Base-by-base conservation (phyloP, 92 coral and sea anemone species). In the Paragorgia papillata region DNA sequence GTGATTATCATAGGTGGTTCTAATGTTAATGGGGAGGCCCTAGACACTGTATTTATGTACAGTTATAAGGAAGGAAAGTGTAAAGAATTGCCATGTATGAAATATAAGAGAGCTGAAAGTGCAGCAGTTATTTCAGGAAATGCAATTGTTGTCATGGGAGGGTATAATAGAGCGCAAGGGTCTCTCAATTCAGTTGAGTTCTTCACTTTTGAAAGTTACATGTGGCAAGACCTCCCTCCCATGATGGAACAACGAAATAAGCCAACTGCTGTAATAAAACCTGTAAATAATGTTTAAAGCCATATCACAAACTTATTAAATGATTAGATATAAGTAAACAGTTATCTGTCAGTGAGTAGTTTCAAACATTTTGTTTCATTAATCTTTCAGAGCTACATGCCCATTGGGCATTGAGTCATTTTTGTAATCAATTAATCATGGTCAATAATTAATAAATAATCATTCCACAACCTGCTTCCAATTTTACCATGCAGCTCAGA, bases 21-120 rank as follows among this genome's bases (percentile, higher is more conserved):
- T 9, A 30, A 50, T 26, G 9, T 4, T 22, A 18, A 24, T 19
- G 24, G 15, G 22, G 34, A 48, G 10, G 27, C 9, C 13, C 32
- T 69, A 20, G 48, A 69, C 6, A 1, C 76, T 44, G 76, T 50
- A 19, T 24, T 46, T 15, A 69, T 37, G 76, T 69, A 69, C 71
- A 89, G 84, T 69, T 89, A 86, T 15, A 79, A 79, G n/a, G 79
- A 83, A 59, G 91, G 92, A 30, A 79, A 86, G 78, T 88, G 94
- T 91, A 46, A 79, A 7, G 48, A 20, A 30, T 60, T 91, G 7
- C 89, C 97, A 2, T 82, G 86, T 0, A 94, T 94, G 98, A 86
- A 86, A 49, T 68, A 84, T 46, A 91, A 76, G 71, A 90, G 98
- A 1, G 84, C 85, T 33, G 97, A 90, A 14, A 88, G 98, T 63